Evolutionary conservation across 1,140 invertebrate genomes (phyloP).

Genomic region (Ostrea edulis): DNA sequence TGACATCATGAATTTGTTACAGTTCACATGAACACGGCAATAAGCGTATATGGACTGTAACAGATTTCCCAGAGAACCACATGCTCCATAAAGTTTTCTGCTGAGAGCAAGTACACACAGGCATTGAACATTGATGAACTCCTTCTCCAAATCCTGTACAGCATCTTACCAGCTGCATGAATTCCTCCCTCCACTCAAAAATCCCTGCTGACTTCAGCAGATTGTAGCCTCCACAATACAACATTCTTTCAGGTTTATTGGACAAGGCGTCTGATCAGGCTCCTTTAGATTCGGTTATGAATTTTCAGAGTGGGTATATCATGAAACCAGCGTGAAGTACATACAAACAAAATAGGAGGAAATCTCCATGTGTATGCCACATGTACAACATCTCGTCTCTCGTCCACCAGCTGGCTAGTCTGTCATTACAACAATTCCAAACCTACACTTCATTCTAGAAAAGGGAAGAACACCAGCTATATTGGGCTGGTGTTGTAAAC

Average conservation of each 20-base stretch:
- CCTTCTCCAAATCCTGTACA: not conserved
- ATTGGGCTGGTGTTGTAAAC: not conserved
- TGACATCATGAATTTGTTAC: too few relatives aligned
- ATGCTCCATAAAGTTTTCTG: not conserved
- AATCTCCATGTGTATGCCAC: not conserved
- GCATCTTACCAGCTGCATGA: not conserved
- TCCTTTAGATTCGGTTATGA: not conserved
- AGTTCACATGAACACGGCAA: too few relatives aligned
- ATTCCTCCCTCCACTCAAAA: not conserved
- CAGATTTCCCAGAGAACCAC: not conserved
- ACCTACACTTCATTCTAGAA: not conserved
- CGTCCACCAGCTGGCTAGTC: not conserved
- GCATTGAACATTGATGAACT: not conserved
- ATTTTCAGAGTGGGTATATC: not conserved
- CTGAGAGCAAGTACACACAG: not conserved
- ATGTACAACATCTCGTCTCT: not conserved
- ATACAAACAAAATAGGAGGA: not conserved
- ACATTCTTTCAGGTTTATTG: conserved; percentile 3
- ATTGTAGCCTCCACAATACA: not conserved
- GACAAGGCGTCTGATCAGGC: not conserved
- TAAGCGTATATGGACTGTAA: too few relatives aligned
- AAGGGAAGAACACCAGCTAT: not conserved
- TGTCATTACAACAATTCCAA: not conserved
- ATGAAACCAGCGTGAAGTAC: not conserved
- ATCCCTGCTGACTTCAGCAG: conserved; percentile 32